A percentile compares a stretch with the other conserved stretches of the same genome.
These are phyloP conservation scores for Melinopterus prodromus DNA, from an alignment of 2,888 invertebrate species.

Conservation along the genomic window DNA sequence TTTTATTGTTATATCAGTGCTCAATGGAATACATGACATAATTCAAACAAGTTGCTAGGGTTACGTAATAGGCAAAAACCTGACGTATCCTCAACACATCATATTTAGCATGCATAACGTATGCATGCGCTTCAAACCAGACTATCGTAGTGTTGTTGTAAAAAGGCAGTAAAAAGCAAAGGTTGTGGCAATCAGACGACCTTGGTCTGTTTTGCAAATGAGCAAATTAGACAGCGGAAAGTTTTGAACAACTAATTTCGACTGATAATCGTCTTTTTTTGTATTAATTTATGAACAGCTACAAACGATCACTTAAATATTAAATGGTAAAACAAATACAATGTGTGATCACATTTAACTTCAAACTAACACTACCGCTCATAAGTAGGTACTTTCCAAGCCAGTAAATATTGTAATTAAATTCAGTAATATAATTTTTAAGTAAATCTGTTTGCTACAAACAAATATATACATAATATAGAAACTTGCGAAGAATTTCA, in stretches of 20 bases:
- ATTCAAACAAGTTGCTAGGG: background rate
- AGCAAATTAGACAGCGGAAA: background rate
- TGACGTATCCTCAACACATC: background rate
- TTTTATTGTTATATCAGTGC: background rate
- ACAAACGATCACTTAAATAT: too few relatives aligned
- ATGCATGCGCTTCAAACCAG: background rate
- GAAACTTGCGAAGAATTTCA: too few relatives aligned
- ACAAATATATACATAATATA: too few relatives aligned
- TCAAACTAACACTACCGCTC: too few relatives aligned
- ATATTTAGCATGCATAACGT: background rate
- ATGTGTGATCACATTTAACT: too few relatives aligned
- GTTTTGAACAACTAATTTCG: background rate
- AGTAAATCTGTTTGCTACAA: too few relatives aligned
- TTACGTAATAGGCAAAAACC: background rate
- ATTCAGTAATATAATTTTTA: too few relatives aligned
- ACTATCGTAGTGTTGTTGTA: background rate
- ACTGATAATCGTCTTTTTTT: background rate
- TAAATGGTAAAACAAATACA: too few relatives aligned
- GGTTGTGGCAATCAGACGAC: background rate
- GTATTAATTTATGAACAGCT: too few relatives aligned
- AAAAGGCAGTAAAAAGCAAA: background rate
- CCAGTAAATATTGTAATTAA: too few relatives aligned
- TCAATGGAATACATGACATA: background rate
- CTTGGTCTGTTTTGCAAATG: background rate
- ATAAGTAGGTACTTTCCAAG: too few relatives aligned